Evolutionary conservation across 2,113 vertebrate species (phyloP), one percentile per base, ranked within the genome.

Genomic region (Australoheros scitulus): DNA sequence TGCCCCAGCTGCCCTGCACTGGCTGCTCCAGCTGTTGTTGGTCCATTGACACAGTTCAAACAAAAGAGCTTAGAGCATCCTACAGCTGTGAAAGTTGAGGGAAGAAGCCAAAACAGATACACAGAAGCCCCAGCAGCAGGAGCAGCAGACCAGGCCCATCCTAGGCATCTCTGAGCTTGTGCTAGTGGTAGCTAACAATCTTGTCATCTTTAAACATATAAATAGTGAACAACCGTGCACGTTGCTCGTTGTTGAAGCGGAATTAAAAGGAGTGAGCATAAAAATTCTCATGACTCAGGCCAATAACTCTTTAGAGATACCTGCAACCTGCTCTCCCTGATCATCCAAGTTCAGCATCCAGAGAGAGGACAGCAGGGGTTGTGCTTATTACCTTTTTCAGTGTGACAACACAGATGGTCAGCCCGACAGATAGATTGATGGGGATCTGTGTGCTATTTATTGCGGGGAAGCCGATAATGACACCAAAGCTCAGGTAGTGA

Each of bases 1-100:
- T 84, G 47, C 83, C 72, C 86, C 91, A 91, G 91, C 90, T 93
- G 93, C 89, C 89, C 83, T n/a, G 85, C 80, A 64, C 85, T 41
- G 65, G 90, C 88, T 87, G 88, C 91, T 92, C 92, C 94, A 94
- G 94, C 92, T 94, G 94, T 84, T 91, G 89, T 80, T 85, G 85
- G 91, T 91, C 91, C 85, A 92, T 93, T 85, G 92, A 92, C 89
- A 91, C 88, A 84, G 87, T 92, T 94, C 86, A 92, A 90, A 94
- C 91, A 92, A 94, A 92, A 87, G 86, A 79, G 87, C 83, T 92
- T 89, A 89, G 87, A 91, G 89, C 92, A 36, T 93, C 88, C 83
- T 87, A 80, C 90, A 90, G 92, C 91, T 93, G 91, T 79, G 89
- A 81, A 77, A 76, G 85, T 72, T 20, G 88, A 81, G 61, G 68